Percentiles rank a stretch among this genome's conserved stretches.
phyloP scores from a whole-genome alignment of 2,888 invertebrate genomes.

The Homarus gammarus region DNA sequence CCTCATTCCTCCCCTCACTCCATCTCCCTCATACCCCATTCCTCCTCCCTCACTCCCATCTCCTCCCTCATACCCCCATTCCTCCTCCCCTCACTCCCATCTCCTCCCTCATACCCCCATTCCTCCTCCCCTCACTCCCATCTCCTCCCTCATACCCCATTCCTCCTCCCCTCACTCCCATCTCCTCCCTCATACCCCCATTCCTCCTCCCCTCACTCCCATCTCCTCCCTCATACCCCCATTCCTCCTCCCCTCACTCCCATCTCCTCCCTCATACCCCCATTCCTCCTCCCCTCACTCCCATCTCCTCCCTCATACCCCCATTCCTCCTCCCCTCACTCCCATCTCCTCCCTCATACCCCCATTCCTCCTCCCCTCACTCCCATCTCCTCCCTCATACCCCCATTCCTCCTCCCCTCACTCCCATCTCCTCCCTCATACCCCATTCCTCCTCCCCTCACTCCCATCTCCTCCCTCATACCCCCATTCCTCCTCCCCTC shows the following conservation, averaged over 20 bases:
- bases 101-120: background rate
- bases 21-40: no score
- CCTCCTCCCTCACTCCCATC: background rate
- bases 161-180: background rate
- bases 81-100: background rate
- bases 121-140: background rate
- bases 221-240: background rate
- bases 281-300: no score
- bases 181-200: background rate
- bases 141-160: background rate
- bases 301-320: background rate
- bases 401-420: no score
- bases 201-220: no score
- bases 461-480: background rate
- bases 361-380: no score
- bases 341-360: background rate
- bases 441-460: no score
- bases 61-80: background rate
- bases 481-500: no score
- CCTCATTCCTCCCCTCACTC: no score
- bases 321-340: no score
- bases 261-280: background rate
- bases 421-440: background rate
- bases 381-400: background rate
- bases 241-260: no score